Evolutionary conservation across 2,113 vertebrate species (phyloP), one percentile per base, ranked within the genome.

Genomic region (Nipponia nippon): DNA sequence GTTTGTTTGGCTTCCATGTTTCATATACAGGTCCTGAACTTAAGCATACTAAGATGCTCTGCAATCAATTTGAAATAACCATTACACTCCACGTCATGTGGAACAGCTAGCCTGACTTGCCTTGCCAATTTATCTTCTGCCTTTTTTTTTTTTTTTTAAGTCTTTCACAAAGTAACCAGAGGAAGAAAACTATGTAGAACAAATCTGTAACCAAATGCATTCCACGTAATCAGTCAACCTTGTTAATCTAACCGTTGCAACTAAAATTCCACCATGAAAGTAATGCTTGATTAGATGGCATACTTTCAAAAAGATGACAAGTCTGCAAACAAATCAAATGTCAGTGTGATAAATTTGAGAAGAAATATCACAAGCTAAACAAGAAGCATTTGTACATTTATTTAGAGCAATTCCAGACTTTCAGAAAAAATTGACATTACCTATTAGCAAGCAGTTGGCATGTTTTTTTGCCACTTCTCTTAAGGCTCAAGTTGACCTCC

Each of bases 251-350:
- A 73, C 66, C 75, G 58, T 17, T 73, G 55, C 76, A 70, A 77
- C 20, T 40, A 55, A 14, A 70, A 83, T 29, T 40, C 46, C 75
- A 70, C 62, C 34, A 15, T 0, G 29, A 16, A n/a, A 77, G n/a
- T 11, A n/a, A 15, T 4, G 30, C 16, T 8, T 79, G 72, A 80
- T 49, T 55, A 93, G 71, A 80, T 29, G 62, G 53, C 3, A 50
- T 7, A n/a, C 62, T 17, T 63, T 36, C 38, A 53, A 70, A 46
- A 77, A 59, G 58, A 85, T 86, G 83, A 89, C 84, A 96, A 77
- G 83, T 91, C 85, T 88, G 90, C 90, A 96, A 97, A 95, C 86
- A 96, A 85, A 88, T 29, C 16, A n/a, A 47, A 38, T n/a, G 73
- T 19, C 86, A 61, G 66, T 2, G 5, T 87, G 89, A 94, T 70